Evolutionary conservation across 2,113 vertebrate species (phyloP).

Genomic region (Pachyramphus minor): DNA sequence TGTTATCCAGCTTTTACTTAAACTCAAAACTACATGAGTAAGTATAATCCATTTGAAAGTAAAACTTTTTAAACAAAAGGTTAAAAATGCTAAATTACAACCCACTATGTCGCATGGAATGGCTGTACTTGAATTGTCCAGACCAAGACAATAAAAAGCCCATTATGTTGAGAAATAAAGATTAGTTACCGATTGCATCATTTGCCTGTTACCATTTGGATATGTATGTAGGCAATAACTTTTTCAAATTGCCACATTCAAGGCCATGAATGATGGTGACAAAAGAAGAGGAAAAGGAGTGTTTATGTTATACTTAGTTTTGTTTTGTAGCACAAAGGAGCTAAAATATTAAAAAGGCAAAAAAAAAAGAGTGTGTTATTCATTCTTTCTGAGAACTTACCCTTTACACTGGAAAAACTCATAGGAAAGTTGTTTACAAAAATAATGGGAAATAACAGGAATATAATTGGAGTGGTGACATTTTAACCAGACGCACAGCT

Average conservation of each 20-base stretch:
- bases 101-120: neutral
- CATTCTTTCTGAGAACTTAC: neutral
- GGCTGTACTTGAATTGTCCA: neutral
- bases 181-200: neutral
- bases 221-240: neutral
- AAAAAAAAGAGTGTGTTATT: neutral
- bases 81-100: neutral
- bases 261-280: neutral
- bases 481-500: neutral
- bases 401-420: neutral
- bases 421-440: neutral
- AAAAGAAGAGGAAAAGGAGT: neutral
- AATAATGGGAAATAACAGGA: neutral
- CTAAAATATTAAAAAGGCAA: neutral
- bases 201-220: neutral
- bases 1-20: neutral
- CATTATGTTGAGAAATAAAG: neutral
- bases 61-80: neutral
- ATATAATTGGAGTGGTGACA: slow-evolving; percentile 8
- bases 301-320: neutral
- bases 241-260: neutral
- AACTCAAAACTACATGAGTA: neutral
- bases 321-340: neutral
- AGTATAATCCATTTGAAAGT: neutral
- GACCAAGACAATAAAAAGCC: neutral